Conservation (phyloP, 2,797 vertebrate genomes). For the Onychomys torridus region DNA sequence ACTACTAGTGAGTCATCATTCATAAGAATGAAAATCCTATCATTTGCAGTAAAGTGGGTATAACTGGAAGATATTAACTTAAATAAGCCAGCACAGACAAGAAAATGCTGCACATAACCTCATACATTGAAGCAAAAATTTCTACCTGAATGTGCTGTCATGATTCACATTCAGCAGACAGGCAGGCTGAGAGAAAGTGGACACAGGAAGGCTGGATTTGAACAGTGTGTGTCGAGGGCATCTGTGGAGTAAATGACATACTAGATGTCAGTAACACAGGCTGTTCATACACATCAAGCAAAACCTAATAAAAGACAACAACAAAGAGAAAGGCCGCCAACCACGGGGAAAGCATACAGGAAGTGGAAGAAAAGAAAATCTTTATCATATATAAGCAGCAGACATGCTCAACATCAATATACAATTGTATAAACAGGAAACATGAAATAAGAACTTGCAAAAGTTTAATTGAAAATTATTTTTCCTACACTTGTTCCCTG, state of each 20-base stretch:
- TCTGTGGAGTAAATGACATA: background rate
- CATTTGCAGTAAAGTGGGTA: background rate
- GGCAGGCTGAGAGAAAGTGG: too few species aligned
- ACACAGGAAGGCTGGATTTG: background rate
- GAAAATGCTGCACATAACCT: too few species aligned
- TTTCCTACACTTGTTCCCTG: background rate
- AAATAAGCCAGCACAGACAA: background rate
- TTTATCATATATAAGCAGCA: background rate
- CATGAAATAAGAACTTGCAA: background rate
- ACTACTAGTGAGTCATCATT: background rate
- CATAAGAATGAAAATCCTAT: background rate
- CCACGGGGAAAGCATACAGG: background rate
- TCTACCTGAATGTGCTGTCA: background rate
- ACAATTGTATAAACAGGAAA: background rate
- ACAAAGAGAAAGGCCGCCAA: background rate
- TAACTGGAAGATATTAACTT: background rate
- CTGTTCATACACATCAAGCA: background rate
- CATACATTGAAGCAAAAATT: background rate
- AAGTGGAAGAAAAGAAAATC: background rate
- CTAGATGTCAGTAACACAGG: background rate
- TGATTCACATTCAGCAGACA: background rate
- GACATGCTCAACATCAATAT: background rate
- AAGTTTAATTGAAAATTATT: background rate
- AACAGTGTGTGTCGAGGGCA: background rate
- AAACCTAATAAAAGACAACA: background rate